Evolutionary conservation across 2,113 vertebrate genomes (phyloP).

Genomic region (Microcebus lehilahytsara): DNA sequence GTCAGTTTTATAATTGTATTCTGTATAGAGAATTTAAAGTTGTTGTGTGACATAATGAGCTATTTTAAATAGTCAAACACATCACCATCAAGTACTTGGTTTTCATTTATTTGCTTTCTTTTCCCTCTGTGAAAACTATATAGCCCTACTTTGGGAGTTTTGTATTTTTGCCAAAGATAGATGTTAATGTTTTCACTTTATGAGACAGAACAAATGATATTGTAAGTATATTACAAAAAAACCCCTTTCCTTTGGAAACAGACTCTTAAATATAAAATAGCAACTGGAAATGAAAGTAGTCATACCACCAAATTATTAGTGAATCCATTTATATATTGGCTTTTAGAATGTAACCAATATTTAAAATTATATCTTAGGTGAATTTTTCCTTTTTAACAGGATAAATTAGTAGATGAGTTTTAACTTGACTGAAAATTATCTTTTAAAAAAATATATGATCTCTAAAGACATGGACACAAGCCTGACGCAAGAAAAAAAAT

Average conservation of each 20-base stretch:
- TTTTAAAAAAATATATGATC: constrained; percentile 35
- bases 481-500: too few relatives aligned
- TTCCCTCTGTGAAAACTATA: constrained; percentile 28
- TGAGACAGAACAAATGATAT: constrained; percentile 23
- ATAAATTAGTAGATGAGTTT: constrained; percentile 41
- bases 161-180: constrained; percentile 12
- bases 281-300: constrained; percentile 29
- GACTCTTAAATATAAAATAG: constrained; percentile 15
- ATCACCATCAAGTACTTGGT: background rate
- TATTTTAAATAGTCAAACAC: constrained; percentile 39
- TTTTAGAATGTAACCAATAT: constrained; percentile 37
- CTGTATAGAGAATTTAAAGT: constrained; percentile 33
- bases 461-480: too few relatives aligned
- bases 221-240: constrained; percentile 25
- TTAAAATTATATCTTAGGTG: constrained; percentile 36
- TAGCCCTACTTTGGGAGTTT: constrained; percentile 28
- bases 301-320: constrained; percentile 25
- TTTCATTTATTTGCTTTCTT: constrained; percentile 37
- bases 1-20: constrained; percentile 49
- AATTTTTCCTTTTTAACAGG: background rate
- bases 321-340: constrained; percentile 2
- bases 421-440: constrained; percentile 19
- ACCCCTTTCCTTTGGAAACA: constrained; percentile 37
- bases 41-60: background rate
- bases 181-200: constrained; percentile 54